Conservation (phyloP, 2,888 invertebrate genomes). For the Trachelus iudaicus region DNA sequence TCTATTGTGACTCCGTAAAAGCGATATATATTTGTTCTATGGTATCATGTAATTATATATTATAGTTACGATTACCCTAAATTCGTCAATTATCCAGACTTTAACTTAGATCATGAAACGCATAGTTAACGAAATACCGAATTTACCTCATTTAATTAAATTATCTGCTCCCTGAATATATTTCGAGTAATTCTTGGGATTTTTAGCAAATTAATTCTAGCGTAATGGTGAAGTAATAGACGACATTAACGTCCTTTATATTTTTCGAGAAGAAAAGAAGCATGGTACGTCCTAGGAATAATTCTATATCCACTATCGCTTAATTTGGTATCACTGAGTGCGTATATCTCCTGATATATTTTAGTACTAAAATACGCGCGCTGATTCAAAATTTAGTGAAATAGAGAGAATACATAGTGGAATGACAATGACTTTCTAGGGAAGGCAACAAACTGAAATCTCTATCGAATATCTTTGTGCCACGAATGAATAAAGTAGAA, state of each 20-base stretch:
- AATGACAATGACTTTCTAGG: too few relatives aligned
- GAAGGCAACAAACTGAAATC: too few relatives aligned
- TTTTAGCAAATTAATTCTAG: not conserved
- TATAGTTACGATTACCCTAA: not conserved
- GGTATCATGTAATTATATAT: not conserved
- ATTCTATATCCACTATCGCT: constrained; percentile 35
- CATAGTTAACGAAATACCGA: not conserved
- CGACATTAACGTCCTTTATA: not conserved
- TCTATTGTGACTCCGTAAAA: constrained; percentile 28
- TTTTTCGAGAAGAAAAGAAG: not conserved
- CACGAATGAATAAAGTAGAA: too few relatives aligned
- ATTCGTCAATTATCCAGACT: not conserved
- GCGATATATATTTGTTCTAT: not conserved
- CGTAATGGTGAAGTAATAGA: not conserved
- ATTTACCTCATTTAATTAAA: not conserved
- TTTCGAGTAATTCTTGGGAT: not conserved
- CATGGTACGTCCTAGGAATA: constrained; percentile 2
- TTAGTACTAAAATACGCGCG: too few relatives aligned
- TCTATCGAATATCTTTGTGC: too few relatives aligned
- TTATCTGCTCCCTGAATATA: not conserved
- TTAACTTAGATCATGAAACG: not conserved
- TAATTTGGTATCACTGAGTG: constrained; percentile 52
- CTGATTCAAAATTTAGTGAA: too few relatives aligned
- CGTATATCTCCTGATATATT: too few relatives aligned
- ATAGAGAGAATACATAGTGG: too few relatives aligned